phyloP scores from a whole-genome alignment of 2,888 invertebrate genomes.

The Cetonia aurata region DNA sequence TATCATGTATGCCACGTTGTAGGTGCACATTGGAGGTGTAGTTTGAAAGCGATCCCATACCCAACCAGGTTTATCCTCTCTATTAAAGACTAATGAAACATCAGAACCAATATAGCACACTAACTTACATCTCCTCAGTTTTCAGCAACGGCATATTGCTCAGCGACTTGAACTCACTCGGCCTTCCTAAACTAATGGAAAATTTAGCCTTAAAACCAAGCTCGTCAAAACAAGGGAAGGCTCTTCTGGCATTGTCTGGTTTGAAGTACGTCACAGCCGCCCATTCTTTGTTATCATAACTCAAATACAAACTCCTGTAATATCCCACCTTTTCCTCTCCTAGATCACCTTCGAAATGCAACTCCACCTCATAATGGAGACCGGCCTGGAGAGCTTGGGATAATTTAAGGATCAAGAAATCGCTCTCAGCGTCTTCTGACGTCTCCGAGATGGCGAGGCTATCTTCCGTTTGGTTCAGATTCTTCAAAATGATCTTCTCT shows the following conservation, averaged over 20 bases:
- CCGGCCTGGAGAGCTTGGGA: no score
- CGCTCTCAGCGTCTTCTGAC: no score
- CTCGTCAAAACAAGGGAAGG: conserved; percentile 95
- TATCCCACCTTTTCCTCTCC: no score
- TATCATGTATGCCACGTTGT: conserved; percentile 88
- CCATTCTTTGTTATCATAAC: no score
- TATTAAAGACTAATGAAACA: conserved; percentile 62
- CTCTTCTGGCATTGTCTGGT: conserved; percentile 63
- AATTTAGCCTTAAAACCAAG: conserved; percentile 89
- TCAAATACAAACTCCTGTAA: no score
- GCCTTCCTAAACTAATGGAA: conserved; percentile 76
- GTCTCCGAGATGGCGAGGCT: no score
- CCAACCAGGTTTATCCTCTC: conserved; percentile 72
- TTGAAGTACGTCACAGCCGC: no score
- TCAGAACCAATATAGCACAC: neutral
- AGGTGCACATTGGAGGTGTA: conserved; percentile 92
- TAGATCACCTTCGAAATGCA: no score
- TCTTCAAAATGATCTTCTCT: no score
- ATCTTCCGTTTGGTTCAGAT: no score
- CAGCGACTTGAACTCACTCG: conserved; percentile 72
- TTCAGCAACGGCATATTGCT: conserved; percentile 81
- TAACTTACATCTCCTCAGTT: conserved; percentile 69
- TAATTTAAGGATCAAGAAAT: no score
- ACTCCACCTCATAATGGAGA: no score
- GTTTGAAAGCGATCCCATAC: conserved; percentile 80